Evolutionary conservation across 1,140 invertebrate genomes (phyloP), one percentile per base, ranked within the genome.

Genomic region (Lepeophtheirus salmonis): DNA sequence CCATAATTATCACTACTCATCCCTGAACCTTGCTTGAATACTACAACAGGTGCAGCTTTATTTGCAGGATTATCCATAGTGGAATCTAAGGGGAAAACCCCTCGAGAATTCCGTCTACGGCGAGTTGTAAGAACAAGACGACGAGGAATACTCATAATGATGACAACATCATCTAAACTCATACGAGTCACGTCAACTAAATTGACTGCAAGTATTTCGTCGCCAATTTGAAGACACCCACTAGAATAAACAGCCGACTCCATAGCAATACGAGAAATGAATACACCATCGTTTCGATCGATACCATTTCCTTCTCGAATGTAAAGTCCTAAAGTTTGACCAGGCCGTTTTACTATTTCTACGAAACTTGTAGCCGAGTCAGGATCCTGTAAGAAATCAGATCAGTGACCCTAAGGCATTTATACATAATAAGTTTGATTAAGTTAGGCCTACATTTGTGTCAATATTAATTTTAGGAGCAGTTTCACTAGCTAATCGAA

Each of bases 281-380:
- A 98, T 60, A 98, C 92, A 23, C 95, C 95, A 70, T 94, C 89
- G 49, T 81, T 81, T 53, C 89, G 79, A 68, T 94, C 87, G 30
- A 87, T 79, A 1, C 91, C 94, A 68, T 97, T 92, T 18, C 91
- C 91, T 74, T 97, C 91, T 23, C 95, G 78, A 67, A 98, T 96
- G 70, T 98, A 98, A 58, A 99, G 79, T 49, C 95, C 95, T 55
- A 99, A 76, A 3, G 92, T 97, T 74, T 98, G 95, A 20, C 94
- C 95, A 1, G 95, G 95, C 66, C 94, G 80, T 74, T 99, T 99
- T 63, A 98, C 91, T 68, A 98, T 97, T 75, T 98, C 95, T 63
- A 98, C 90, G 68, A 97, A 59, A 85, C 73, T 95, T 84, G 52
- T 92, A 84, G 65, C 82, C 13, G 57, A 59, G 22, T 84, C 82